These are phyloP conservation scores for Leptinotarsa haldemani DNA, from an alignment of 2,888 invertebrate genomes.

Conservation along the genomic window DNA sequence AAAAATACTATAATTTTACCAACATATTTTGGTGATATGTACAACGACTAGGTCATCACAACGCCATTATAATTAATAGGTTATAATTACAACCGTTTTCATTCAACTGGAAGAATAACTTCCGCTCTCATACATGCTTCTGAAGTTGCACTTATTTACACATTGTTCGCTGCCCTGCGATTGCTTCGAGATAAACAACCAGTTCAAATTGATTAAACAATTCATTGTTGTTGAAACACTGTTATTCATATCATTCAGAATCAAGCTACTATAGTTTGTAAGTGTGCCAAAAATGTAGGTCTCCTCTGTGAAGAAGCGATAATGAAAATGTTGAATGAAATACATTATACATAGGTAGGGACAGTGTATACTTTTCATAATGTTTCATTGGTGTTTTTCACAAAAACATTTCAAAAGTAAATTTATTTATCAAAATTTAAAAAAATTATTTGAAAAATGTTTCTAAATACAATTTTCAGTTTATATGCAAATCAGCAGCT, in stretches of 20 bases:
- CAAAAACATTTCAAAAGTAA: too few relatives aligned
- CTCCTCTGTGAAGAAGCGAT: not conserved
- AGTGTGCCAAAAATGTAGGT: not conserved
- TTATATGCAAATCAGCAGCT: too few relatives aligned
- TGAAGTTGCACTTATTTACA: not conserved
- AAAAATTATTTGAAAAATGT: too few relatives aligned
- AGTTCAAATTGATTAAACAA: not conserved
- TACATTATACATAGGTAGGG: too few relatives aligned
- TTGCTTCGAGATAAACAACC: not conserved
- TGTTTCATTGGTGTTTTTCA: too few relatives aligned
- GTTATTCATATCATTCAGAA: not conserved
- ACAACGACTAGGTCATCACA: not conserved
- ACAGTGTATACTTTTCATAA: too few relatives aligned
- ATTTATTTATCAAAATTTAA: too few relatives aligned
- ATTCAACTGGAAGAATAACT: constrained; percentile 1
- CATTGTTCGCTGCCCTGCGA: not conserved
- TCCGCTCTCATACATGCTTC: not conserved
- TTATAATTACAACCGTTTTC: not conserved
- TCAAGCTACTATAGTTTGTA: not conserved
- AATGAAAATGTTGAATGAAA: too few relatives aligned
- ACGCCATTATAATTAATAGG: not conserved
- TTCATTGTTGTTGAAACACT: not conserved
- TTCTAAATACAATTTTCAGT: too few relatives aligned
- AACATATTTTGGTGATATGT: not conserved
- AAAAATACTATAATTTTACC: too few relatives aligned